These are phyloP conservation scores for Linnaemya vulpina DNA, from an alignment of 2,888 invertebrate species.

Conservation along the genomic window DNA sequence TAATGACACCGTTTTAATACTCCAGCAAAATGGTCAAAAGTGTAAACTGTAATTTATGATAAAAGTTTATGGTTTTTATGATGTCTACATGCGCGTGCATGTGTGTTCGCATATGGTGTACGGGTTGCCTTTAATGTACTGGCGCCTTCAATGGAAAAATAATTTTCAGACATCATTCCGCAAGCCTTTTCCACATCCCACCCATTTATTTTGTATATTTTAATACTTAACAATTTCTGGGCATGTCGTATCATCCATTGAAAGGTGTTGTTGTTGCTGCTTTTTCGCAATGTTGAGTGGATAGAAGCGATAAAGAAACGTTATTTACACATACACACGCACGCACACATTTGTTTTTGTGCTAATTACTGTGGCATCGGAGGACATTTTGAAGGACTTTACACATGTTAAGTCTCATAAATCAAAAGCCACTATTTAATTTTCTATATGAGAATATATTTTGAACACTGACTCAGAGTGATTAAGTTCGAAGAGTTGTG, in stretches of 20 bases:
- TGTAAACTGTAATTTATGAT: slow-evolving; percentile 27
- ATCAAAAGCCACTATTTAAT: background rate
- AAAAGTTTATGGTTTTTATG: background rate
- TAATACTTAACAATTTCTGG: background rate
- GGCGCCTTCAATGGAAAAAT: background rate
- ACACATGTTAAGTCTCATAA: background rate
- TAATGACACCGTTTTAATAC: background rate
- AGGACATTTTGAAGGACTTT: background rate
- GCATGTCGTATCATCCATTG: background rate
- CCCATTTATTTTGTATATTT: background rate
- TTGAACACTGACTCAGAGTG: no score
- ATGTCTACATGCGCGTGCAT: background rate
- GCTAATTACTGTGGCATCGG: background rate
- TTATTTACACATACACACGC: background rate
- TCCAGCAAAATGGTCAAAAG: slow-evolving; percentile 9
- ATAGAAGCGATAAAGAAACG: background rate
- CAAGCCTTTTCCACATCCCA: background rate
- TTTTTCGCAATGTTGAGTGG: slow-evolving; percentile 4
- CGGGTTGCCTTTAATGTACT: background rate
- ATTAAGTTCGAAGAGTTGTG: no score
- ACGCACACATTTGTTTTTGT: background rate
- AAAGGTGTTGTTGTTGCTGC: background rate
- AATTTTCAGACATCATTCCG: background rate
- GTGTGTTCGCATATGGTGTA: background rate
- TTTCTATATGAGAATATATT: no score